phyloP scores from a whole-genome alignment of 2,888 invertebrate species.

The Vesta saturnalis region DNA sequence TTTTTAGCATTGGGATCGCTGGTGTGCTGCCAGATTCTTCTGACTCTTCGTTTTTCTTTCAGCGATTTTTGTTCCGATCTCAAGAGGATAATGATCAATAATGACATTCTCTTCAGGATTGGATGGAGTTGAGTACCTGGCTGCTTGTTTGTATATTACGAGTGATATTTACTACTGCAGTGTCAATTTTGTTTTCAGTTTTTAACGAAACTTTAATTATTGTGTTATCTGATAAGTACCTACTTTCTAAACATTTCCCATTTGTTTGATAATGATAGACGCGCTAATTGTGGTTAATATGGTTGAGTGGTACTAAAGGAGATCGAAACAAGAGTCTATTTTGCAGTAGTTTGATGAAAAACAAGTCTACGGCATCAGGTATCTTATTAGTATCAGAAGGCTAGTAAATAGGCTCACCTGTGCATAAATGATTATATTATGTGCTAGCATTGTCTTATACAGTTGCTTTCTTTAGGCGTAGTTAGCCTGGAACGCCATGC shows the following conservation, averaged over 20 bases:
- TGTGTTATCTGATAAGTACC: too few relatives aligned
- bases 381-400: too few relatives aligned
- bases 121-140: not conserved
- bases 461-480: too few relatives aligned
- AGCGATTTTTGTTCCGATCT: not conserved
- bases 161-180: too few relatives aligned
- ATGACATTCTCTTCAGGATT: not conserved
- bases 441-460: too few relatives aligned
- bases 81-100: not conserved
- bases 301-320: too few relatives aligned
- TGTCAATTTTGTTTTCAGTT: not conserved
- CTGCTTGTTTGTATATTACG: not conserved
- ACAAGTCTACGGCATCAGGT: too few relatives aligned
- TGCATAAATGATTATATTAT: too few relatives aligned
- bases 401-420: too few relatives aligned
- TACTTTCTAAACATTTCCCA: too few relatives aligned
- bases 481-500: too few relatives aligned
- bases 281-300: not conserved
- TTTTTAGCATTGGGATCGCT: too few relatives aligned
- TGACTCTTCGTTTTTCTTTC: not conserved
- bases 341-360: not conserved
- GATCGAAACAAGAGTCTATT: not conserved
- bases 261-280: not conserved
- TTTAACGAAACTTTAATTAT: not conserved
- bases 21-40: not conserved